These are phyloP conservation scores for Cheirogaleus medius DNA, from an alignment of 2,113 vertebrate genomes.

Conservation along the genomic window DNA sequence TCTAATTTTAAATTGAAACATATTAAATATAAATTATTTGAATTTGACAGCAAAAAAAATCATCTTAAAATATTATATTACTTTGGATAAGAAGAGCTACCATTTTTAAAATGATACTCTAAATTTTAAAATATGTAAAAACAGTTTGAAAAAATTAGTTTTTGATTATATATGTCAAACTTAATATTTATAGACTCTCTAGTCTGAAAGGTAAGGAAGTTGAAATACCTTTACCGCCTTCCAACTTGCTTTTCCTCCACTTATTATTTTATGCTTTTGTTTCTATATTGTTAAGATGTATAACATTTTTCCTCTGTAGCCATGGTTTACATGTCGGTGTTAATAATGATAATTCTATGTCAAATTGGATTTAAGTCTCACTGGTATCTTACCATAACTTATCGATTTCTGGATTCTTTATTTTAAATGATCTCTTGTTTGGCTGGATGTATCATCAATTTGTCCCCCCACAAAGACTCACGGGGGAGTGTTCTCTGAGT, in stretches of 20 bases:
- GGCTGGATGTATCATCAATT: background rate
- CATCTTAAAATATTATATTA: background rate
- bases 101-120: background rate
- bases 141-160: background rate
- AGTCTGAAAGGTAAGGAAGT: background rate
- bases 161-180: background rate
- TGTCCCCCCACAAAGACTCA: background rate
- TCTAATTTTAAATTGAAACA: background rate
- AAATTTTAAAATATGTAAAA: background rate
- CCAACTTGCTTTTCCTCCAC: background rate
- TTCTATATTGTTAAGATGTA: background rate
- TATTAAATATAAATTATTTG: background rate
- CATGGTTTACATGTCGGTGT: background rate
- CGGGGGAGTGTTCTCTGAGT: background rate
- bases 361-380: background rate
- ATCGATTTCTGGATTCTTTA: background rate
- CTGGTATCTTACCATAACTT: background rate
- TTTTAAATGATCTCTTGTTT: conserved; percentile 12
- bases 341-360: background rate
- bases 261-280: background rate
- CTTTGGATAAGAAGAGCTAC: background rate
- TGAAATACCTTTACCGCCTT: background rate
- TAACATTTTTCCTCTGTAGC: background rate
- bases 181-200: background rate
- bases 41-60: conserved; percentile 12